Conservation (phyloP, 2,113 vertebrate genomes). For the Stigmatopora argus region DNA sequence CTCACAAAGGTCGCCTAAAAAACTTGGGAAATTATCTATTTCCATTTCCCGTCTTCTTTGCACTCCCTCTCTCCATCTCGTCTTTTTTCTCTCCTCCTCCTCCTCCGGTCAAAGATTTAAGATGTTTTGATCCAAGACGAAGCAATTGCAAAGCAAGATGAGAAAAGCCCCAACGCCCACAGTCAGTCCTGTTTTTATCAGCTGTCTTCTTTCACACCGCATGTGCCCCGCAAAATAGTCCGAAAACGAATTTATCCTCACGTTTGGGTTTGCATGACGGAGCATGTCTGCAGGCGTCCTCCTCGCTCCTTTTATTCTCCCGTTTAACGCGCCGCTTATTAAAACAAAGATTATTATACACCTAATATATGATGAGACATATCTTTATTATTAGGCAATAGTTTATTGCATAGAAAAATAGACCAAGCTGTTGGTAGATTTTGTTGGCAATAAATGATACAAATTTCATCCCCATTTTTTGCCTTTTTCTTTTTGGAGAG, state of each 20-base stretch:
- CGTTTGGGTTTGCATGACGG: slow-evolving; percentile 32
- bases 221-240: slow-evolving; percentile 41
- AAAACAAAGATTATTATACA: slow-evolving; percentile 25
- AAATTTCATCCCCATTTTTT: background rate
- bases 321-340: slow-evolving; percentile 19
- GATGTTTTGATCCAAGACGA: slow-evolving; percentile 70
- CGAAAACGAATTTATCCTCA: slow-evolving; percentile 26
- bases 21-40: slow-evolving; percentile 57
- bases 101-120: slow-evolving; percentile 47
- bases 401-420: background rate
- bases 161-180: slow-evolving; percentile 74
- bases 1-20: slow-evolving; percentile 30
- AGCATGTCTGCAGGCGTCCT: slow-evolving; percentile 22
- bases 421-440: slow-evolving; percentile 16
- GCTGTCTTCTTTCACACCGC: slow-evolving; percentile 61
- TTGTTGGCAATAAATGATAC: background rate
- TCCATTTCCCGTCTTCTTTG: slow-evolving; percentile 9
- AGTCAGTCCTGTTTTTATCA: slow-evolving; percentile 78
- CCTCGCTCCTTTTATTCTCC: slow-evolving; percentile 26
- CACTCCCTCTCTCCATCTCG: background rate
- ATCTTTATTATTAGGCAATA: slow-evolving; percentile 8
- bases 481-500: background rate
- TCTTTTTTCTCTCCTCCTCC: background rate
- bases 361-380: slow-evolving; percentile 32
- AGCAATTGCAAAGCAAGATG: slow-evolving; percentile 68